phyloP scores from a whole-genome alignment of 2,888 invertebrate species.

The Julus scanicus region DNA sequence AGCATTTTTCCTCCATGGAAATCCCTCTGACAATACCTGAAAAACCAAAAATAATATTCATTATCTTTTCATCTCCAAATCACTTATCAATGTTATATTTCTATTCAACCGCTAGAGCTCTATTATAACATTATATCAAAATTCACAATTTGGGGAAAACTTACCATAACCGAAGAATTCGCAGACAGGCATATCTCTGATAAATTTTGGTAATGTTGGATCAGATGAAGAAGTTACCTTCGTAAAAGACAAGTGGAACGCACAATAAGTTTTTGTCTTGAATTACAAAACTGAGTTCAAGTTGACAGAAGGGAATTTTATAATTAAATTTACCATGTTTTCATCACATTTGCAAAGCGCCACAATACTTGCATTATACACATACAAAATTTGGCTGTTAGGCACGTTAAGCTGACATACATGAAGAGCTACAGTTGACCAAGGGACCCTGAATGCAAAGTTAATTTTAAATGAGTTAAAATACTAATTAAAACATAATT shows the following conservation, averaged over 20 bases:
- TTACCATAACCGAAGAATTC: slow-evolving; percentile 27
- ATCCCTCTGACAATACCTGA: slow-evolving; percentile 52
- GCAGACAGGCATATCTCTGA: slow-evolving; percentile 38
- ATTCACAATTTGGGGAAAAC: background rate
- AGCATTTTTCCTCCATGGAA: slow-evolving; percentile 31
- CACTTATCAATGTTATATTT: no score
- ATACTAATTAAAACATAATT: background rate
- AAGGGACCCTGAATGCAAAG: slow-evolving; percentile 7
- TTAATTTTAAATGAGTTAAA: background rate
- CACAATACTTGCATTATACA: slow-evolving; percentile 37
- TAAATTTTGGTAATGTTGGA: slow-evolving; percentile 41
- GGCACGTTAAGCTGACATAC: background rate
- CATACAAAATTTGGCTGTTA: slow-evolving; percentile 40
- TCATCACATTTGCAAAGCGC: background rate
- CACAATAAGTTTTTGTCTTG: background rate
- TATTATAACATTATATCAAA: no score
- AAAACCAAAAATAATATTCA: background rate
- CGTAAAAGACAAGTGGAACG: background rate
- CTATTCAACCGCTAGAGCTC: no score
- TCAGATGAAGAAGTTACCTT: slow-evolving; percentile 29
- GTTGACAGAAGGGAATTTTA: background rate
- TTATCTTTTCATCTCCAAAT: background rate
- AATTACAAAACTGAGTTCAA: background rate
- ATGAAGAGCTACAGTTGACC: slow-evolving; percentile 41
- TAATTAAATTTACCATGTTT: background rate